phyloP scores from a whole-genome alignment of 35 echinoderm and acorn worm genomes.

The Heliocidaris erythrogramma region DNA sequence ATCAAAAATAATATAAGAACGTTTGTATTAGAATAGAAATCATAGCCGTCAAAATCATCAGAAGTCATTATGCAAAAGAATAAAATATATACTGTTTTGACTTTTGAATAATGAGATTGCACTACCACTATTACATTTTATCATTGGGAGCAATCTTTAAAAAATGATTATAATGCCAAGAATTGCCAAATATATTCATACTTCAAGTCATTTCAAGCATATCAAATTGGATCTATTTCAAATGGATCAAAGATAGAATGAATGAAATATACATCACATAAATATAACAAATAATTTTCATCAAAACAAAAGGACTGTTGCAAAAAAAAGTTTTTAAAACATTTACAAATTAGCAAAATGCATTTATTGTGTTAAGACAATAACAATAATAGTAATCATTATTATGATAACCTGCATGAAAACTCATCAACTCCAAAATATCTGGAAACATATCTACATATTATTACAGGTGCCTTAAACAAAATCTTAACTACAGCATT shows the following conservation, averaged over 20 bases:
- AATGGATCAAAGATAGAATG: neutral
- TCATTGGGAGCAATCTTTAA: neutral
- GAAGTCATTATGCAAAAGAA: neutral
- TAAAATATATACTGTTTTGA: neutral
- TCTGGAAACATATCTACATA: neutral
- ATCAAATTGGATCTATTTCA: neutral
- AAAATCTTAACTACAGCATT: too few species aligned
- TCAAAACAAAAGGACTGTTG: neutral
- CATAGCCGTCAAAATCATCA: neutral
- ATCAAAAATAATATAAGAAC: too few species aligned
- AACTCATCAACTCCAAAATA: neutral
- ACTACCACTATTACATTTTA: neutral
- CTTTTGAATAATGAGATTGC: neutral
- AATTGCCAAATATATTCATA: neutral
- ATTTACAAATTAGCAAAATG: neutral
- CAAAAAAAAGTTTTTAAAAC: neutral
- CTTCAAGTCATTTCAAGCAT: neutral
- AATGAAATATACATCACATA: neutral
- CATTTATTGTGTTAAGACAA: too few species aligned
- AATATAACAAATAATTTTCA: neutral
- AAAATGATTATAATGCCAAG: too few species aligned
- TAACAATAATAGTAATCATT: too few species aligned
- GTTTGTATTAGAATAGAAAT: too few species aligned
- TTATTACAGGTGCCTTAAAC: too few species aligned
- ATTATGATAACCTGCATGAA: too few species aligned